Percentiles rank a stretch among this genome's conserved stretches.
Evolutionary conservation across 2,113 vertebrate genomes (phyloP).

Genomic region (Entomyzon cyanotis): DNA sequence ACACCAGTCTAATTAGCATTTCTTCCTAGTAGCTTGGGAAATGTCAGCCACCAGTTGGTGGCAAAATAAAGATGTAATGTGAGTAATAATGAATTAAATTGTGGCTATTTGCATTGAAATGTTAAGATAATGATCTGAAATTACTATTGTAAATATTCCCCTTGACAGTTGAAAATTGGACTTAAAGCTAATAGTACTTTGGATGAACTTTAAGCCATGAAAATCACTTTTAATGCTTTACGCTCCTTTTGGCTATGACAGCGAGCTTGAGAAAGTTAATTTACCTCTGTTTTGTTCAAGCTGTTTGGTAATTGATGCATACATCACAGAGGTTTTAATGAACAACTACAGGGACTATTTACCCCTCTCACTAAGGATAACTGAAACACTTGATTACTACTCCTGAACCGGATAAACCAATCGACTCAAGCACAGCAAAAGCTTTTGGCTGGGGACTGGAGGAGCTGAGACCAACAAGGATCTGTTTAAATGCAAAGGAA

Average conservation of each 20-base stretch:
- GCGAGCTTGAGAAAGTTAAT: slow-evolving; percentile 74
- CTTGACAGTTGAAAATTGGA: slow-evolving; percentile 81
- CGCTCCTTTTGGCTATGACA: slow-evolving; percentile 75
- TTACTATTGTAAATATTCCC: slow-evolving; percentile 81
- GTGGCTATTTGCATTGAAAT: slow-evolving; percentile 84
- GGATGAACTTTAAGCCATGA: slow-evolving; percentile 80
- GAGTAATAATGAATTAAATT: slow-evolving; percentile 83
- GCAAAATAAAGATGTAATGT: slow-evolving; percentile 83
- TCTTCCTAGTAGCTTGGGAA: slow-evolving; percentile 77
- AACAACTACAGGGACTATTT: slow-evolving; percentile 76
- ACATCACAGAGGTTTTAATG: slow-evolving; percentile 77
- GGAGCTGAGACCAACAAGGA: not conserved
- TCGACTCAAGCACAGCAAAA: slow-evolving; percentile 8
- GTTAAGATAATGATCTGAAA: slow-evolving; percentile 82
- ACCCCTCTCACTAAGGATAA: slow-evolving; percentile 73
- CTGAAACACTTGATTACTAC: slow-evolving; percentile 70
- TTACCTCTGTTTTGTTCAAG: slow-evolving; percentile 80
- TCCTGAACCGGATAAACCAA: slow-evolving; percentile 52
- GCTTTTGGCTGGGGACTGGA: not conserved
- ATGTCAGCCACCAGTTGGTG: slow-evolving; percentile 84
- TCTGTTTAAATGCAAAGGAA: slow-evolving; percentile 16
- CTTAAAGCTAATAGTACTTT: slow-evolving; percentile 78
- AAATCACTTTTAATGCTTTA: slow-evolving; percentile 72
- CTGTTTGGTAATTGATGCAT: slow-evolving; percentile 80
- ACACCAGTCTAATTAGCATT: slow-evolving; percentile 80